Percentiles rank a stretch among this genome's conserved stretches.
Conservation (phyloP, 1,140 invertebrate genomes). For the Melanaphis sacchari region DNA sequence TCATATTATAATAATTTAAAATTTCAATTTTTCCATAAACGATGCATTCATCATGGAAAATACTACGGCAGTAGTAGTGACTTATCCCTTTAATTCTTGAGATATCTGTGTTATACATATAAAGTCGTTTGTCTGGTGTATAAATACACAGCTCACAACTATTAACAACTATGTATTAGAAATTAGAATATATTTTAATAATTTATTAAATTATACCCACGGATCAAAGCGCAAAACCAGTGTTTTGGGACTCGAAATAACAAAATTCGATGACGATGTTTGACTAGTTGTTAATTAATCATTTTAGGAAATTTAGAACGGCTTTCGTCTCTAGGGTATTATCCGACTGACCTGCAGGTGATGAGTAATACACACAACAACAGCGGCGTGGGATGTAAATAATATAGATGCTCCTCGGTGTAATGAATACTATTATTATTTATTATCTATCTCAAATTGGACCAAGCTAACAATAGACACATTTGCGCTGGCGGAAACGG, state of each 20-base stretch:
- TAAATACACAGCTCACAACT: too few species aligned
- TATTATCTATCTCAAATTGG: not conserved
- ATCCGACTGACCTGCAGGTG: not conserved
- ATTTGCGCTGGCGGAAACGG: not conserved
- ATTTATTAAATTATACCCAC: too few species aligned
- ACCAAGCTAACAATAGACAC: not conserved
- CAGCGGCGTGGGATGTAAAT: not conserved
- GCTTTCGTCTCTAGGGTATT: not conserved
- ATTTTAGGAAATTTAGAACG: not conserved
- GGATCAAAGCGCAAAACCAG: not conserved
- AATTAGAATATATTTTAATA: too few species aligned
- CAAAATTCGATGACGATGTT: not conserved
- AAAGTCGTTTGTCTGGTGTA: too few species aligned
- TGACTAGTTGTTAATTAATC: not conserved
- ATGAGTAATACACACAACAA: not conserved
- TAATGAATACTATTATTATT: not conserved
- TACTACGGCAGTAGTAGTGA: too few species aligned
- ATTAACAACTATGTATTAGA: too few species aligned
- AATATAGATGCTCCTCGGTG: not conserved
- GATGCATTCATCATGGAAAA: not conserved
- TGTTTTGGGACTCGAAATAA: not conserved
- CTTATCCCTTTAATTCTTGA: too few species aligned
- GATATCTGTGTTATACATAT: too few species aligned
- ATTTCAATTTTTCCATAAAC: too few species aligned
- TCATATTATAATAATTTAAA: not conserved